phyloP scores from a whole-genome alignment of 2,113 vertebrate species.

The Ceuthmochares aereus region DNA sequence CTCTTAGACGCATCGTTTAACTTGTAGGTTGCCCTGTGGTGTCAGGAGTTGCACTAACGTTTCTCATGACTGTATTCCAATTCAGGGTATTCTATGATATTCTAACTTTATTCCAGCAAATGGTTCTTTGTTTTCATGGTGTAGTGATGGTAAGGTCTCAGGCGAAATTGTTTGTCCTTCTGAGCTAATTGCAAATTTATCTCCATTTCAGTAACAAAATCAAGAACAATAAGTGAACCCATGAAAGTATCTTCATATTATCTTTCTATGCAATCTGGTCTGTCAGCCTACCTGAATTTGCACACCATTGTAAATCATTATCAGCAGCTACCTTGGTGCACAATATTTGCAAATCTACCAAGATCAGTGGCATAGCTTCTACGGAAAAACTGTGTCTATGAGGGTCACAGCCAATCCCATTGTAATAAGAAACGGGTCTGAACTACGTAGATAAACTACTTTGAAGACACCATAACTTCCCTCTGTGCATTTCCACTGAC shows the following conservation, averaged over 20 bases:
- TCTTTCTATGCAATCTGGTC: background rate
- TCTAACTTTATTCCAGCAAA: background rate
- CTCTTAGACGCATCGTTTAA: background rate
- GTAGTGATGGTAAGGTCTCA: background rate
- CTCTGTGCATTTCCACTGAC: background rate
- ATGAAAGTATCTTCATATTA: background rate
- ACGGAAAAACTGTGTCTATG: background rate
- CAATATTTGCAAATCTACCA: background rate
- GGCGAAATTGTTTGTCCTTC: background rate
- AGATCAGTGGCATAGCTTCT: background rate
- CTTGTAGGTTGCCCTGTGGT: background rate
- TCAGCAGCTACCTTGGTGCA: background rate
- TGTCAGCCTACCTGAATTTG: background rate
- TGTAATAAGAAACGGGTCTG: background rate
- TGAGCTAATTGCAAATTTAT: background rate
- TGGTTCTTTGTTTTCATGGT: background rate
- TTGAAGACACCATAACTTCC: background rate
- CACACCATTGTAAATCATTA: background rate
- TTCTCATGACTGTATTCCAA: background rate
- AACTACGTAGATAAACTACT: background rate
- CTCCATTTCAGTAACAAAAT: background rate
- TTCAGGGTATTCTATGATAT: background rate
- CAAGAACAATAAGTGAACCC: background rate
- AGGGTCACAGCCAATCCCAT: background rate
- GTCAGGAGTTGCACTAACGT: background rate